Percentiles rank a stretch among this genome's conserved stretches.
Evolutionary conservation across 2,797 vertebrate species (phyloP).

Genomic region (Sebastes cheni): DNA sequence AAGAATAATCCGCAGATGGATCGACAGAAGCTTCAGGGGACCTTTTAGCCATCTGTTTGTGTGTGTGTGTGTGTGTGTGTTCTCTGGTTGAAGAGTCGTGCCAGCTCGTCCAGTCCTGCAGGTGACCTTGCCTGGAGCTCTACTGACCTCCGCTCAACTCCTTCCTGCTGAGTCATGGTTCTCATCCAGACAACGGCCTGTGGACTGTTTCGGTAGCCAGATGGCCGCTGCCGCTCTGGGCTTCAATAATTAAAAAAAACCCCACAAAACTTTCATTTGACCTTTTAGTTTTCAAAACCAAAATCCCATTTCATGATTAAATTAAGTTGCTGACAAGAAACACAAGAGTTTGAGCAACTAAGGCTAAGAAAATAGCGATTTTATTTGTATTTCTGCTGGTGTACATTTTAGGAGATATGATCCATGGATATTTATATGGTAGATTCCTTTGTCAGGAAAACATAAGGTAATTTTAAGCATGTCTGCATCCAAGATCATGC

Average conservation of each 20-base stretch:
- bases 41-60: slow-evolving; percentile 39
- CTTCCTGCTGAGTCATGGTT: slow-evolving; percentile 63
- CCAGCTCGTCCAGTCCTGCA: slow-evolving; percentile 10
- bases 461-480: background rate
- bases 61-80: background rate
- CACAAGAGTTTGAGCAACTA: background rate
- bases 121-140: slow-evolving; percentile 65
- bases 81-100: background rate
- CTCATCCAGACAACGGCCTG: slow-evolving; percentile 55
- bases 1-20: slow-evolving; percentile 70
- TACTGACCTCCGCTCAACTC: slow-evolving; percentile 39
- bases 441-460: background rate
- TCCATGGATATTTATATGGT: background rate
- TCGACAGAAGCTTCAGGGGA: slow-evolving; percentile 48
- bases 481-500: background rate
- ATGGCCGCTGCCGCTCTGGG: slow-evolving; percentile 42
- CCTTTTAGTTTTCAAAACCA: slow-evolving; percentile 32
- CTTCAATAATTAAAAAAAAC: slow-evolving; percentile 8
- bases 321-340: slow-evolving; percentile 2
- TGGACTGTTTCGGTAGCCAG: slow-evolving; percentile 48
- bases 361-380: background rate
- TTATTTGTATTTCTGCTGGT: background rate
- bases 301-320: background rate
- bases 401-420: background rate
- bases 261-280: slow-evolving; percentile 43